phyloP scores from a whole-genome alignment of 2,797 vertebrate species.

The Sciaenops ocellatus region DNA sequence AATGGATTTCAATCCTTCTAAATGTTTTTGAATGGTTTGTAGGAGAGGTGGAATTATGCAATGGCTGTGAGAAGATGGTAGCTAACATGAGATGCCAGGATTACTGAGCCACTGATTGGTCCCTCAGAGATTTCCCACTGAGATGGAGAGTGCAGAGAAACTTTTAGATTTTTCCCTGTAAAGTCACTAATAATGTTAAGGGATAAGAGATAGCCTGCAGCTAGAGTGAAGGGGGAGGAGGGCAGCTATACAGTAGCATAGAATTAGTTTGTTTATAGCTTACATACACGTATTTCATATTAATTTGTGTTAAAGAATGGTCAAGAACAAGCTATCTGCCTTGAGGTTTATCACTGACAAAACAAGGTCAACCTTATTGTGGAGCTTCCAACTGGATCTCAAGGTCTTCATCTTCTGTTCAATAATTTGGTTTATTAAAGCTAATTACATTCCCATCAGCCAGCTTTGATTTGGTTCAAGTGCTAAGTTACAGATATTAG shows the following conservation, averaged over 20 bases:
- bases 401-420: background rate
- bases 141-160: constrained; percentile 64
- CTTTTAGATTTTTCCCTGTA: constrained; percentile 47
- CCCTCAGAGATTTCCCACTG: constrained; percentile 72
- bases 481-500: too few species aligned
- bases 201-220: constrained; percentile 47
- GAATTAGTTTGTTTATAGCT: constrained; percentile 8
- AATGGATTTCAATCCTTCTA: constrained; percentile 34
- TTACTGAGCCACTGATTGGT: constrained; percentile 73
- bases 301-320: background rate
- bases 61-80: constrained; percentile 19
- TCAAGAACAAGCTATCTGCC: background rate
- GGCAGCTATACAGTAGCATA: background rate
- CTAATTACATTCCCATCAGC: too few species aligned
- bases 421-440: too few species aligned
- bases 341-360: background rate
- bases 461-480: too few species aligned
- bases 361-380: background rate
- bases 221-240: constrained; percentile 11
- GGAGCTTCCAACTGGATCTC: too few species aligned
- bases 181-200: constrained; percentile 67
- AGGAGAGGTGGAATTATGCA: constrained; percentile 35
- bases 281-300: too few species aligned
- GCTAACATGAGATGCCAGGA: constrained; percentile 33
- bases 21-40: constrained; percentile 42